These are phyloP conservation scores for Scopus umbretta DNA, from an alignment of 2,113 vertebrate species.

Conservation along the genomic window DNA sequence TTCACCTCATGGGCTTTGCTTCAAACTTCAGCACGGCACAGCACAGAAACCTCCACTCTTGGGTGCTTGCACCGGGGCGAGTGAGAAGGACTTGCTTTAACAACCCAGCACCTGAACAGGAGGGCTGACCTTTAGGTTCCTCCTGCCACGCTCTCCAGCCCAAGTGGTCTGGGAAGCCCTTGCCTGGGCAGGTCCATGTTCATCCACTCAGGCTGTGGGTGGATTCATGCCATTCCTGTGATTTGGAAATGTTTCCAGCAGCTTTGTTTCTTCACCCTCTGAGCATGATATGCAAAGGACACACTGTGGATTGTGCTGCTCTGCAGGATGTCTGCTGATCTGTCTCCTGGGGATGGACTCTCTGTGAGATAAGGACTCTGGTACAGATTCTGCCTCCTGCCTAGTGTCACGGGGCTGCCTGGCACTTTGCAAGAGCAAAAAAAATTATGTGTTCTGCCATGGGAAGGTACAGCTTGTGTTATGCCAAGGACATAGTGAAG, in stretches of 20 bases:
- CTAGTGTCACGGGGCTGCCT: neutral
- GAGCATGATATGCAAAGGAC: neutral
- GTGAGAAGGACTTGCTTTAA: neutral
- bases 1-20: neutral
- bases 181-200: neutral
- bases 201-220: neutral
- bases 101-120: neutral
- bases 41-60: neutral
- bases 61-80: neutral
- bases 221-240: neutral
- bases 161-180: neutral
- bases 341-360: neutral
- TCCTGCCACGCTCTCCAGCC: neutral
- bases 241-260: neutral
- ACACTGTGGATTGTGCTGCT: neutral
- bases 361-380: neutral
- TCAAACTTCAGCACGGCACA: neutral
- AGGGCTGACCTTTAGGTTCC: neutral
- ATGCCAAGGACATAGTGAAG: neutral
- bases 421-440: neutral
- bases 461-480: conserved; percentile 1
- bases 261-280: neutral
- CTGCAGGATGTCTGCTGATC: neutral
- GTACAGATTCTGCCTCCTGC: neutral
- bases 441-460: neutral